phyloP scores from a whole-genome alignment of 2,888 invertebrate species.

The Phorcus lineatus region DNA sequence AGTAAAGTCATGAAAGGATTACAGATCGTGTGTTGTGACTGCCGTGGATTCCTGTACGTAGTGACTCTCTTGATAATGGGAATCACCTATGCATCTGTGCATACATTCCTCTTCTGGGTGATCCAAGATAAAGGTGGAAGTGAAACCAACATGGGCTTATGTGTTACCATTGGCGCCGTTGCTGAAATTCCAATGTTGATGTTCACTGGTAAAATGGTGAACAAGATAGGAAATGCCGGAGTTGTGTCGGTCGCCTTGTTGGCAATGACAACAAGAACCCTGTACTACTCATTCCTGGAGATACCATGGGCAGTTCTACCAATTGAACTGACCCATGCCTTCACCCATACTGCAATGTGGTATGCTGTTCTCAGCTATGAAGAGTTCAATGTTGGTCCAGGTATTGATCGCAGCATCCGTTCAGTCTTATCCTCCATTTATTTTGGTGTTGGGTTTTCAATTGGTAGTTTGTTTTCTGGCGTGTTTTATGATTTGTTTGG shows the following conservation, averaged over 20 bases:
- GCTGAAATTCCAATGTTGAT: slow-evolving; percentile 68
- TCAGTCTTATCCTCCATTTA: slow-evolving; percentile 67
- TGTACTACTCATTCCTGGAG: slow-evolving; percentile 68
- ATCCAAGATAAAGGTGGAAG: slow-evolving; percentile 65
- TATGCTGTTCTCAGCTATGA: slow-evolving; percentile 65
- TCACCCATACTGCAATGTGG: slow-evolving; percentile 70
- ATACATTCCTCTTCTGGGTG: slow-evolving; percentile 71
- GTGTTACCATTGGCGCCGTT: slow-evolving; percentile 63
- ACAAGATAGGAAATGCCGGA: slow-evolving; percentile 62
- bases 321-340: slow-evolving; percentile 62
- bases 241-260: slow-evolving; percentile 60
- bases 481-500: slow-evolving; percentile 63
- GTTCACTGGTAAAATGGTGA: slow-evolving; percentile 59
- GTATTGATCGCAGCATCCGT: slow-evolving; percentile 66
- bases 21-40: slow-evolving; percentile 60
- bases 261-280: slow-evolving; percentile 54
- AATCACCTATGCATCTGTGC: slow-evolving; percentile 59
- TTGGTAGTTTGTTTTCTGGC: slow-evolving; percentile 67
- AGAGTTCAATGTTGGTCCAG: slow-evolving; percentile 62
- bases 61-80: slow-evolving; percentile 68
- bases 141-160: slow-evolving; percentile 66
- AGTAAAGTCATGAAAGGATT: slow-evolving; percentile 63
- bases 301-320: slow-evolving; percentile 69
- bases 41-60: slow-evolving; percentile 58
- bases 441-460: slow-evolving; percentile 68